phyloP scores from a whole-genome alignment of 2,797 vertebrate species.

The Bovichtus diacanthus region DNA sequence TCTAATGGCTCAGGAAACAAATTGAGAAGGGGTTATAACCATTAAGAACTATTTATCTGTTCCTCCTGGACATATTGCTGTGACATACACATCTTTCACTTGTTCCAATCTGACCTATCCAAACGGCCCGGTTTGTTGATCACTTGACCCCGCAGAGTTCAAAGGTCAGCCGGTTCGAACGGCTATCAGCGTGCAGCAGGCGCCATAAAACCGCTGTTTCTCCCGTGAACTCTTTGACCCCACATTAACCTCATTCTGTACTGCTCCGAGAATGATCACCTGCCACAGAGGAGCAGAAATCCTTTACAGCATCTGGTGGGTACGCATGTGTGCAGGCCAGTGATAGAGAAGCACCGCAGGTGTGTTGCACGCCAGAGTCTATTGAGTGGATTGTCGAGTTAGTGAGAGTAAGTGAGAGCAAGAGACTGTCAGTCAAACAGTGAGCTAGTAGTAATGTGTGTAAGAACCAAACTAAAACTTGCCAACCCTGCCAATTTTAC shows the following conservation, averaged over 20 bases:
- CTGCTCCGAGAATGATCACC: conserved; percentile 70
- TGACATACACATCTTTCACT: conserved; percentile 75
- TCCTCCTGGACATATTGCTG: conserved; percentile 39
- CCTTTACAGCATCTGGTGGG: conserved; percentile 74
- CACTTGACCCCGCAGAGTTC: conserved; percentile 71
- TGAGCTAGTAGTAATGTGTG: not conserved
- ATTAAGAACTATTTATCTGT: conserved; percentile 75
- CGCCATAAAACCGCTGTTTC: conserved; percentile 68
- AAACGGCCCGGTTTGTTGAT: conserved; percentile 72
- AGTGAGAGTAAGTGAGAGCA: conserved; percentile 7
- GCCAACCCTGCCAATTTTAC: too few relatives aligned
- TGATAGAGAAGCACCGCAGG: conserved; percentile 52
- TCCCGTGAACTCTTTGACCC: conserved; percentile 81
- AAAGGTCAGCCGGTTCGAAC: conserved; percentile 75
- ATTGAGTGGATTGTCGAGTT: conserved; percentile 14
- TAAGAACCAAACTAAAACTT: not conserved
- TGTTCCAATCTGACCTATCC: conserved; percentile 74
- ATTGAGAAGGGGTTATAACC: conserved; percentile 72
- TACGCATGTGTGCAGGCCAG: conserved; percentile 32
- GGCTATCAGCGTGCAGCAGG: conserved; percentile 75
- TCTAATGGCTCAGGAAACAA: conserved; percentile 78
- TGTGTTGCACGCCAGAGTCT: conserved; percentile 4
- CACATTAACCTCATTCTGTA: conserved; percentile 77
- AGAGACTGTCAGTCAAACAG: conserved; percentile 9
- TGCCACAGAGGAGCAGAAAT: conserved; percentile 65